These are phyloP conservation scores for Spilosoma lubricipeda DNA, from an alignment of 2,888 invertebrate species.

Conservation along the genomic window DNA sequence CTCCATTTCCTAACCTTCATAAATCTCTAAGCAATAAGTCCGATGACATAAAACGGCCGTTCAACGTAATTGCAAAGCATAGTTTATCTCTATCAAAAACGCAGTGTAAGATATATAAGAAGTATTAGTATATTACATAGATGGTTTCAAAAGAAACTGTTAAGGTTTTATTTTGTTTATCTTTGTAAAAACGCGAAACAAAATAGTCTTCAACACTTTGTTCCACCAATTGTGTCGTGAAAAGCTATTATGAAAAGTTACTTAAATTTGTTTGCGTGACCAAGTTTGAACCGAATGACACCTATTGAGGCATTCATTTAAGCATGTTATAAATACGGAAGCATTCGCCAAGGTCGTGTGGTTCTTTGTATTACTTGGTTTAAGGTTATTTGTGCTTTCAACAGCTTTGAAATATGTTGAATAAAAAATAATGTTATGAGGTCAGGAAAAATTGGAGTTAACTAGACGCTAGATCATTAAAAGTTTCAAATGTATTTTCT, in stretches of 20 bases:
- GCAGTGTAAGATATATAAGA: neutral
- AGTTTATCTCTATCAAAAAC: neutral
- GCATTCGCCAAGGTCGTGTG: conserved; percentile 29
- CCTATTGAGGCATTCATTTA: conserved; percentile 38
- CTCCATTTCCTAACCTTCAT: too few relatives aligned
- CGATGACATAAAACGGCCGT: too few relatives aligned
- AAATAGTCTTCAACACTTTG: conserved; percentile 7
- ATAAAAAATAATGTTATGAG: conserved; percentile 2
- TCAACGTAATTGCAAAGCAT: too few relatives aligned
- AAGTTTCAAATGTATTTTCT: too few relatives aligned
- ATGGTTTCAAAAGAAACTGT: neutral
- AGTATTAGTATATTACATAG: too few relatives aligned
- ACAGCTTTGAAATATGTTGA: neutral
- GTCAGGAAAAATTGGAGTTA: neutral
- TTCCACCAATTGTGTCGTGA: conserved; percentile 25
- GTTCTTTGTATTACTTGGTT: conserved; percentile 25
- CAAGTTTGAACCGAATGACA: conserved; percentile 42
- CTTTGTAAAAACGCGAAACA: neutral
- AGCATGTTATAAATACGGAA: conserved; percentile 48
- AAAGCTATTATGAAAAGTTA: conserved; percentile 44
- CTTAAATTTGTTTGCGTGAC: conserved; percentile 46
- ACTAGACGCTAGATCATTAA: too few relatives aligned
- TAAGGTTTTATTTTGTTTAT: neutral
- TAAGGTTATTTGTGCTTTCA: neutral
- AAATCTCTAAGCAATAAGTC: too few relatives aligned